Evolutionary conservation across 2,113 vertebrate genomes (phyloP), one percentile per base, ranked within the genome.

Genomic region (Speoplatyrhinus poulsoni): DNA sequence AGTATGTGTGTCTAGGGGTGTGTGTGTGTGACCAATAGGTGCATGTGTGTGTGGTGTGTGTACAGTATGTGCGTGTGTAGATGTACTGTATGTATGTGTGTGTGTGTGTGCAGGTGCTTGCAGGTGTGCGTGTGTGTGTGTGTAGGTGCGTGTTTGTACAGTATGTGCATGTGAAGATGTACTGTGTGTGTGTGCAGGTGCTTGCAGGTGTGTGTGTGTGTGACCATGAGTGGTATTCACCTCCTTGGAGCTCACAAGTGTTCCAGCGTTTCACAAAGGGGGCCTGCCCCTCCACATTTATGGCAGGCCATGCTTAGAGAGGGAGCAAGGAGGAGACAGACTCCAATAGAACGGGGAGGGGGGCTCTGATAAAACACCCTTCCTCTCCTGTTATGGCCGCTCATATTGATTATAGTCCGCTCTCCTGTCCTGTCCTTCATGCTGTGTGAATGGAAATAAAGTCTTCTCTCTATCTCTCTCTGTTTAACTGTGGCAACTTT

Each of bases 361-460:
- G 67, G 54, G 48, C 49, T 61, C 41, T 55, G 77, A 82, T 77
- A 62, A 88, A 84, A 85, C 54, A 65, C 46, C 68, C 68, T 69
- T 77, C 63, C 36, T 80, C 69, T 72, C 26, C 72, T n/a, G 74
- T 65, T 65, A 58, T 70, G 77, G 69, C 66, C 60, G 60, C 64
- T 69, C 76, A 58, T 75, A 71, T 75, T 52, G 36, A 64, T 63
- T 76, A 58, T 57, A 3, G 46, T 68, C 47, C 46, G 13, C 36
- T 13, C 49, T n/a, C 47, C 49, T n/a, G 3, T 3, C 6, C 46
- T 50, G 46, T 60, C 80, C 82, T 77, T 82, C 56, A 57, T 69
- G 69, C 7, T 1, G 0, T 62, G 58, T 74, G 60, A 68, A 73
- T 74, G 68, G 12, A 71, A 81, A 79, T 62, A 54, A 83, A 82